Base-by-base conservation (phyloP, 2,113 vertebrate species). In the Lepisosteus oculatus region DNA sequence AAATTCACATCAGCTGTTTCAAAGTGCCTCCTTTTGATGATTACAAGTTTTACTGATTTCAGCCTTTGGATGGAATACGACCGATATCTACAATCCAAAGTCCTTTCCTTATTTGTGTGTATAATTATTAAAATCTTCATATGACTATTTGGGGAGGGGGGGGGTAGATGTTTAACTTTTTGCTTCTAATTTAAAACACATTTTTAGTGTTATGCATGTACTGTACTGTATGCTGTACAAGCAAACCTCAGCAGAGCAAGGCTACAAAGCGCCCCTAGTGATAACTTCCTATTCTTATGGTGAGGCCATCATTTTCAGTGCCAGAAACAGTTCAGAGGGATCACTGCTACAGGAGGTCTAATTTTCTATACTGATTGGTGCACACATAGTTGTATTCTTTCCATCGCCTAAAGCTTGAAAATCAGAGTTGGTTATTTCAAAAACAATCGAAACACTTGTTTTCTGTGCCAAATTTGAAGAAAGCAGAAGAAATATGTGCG, bases 51-150 rank as follows among this genome's bases (percentile, higher is more conserved):
- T 7, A 15, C 57, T 59, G 57, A 59, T 59, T 59, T 59, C 57
- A 59, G 57, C 14, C n/a, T 59, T 59, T 72, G 65, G 44, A 59
- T 73, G 72, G 73, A 29, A 73, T 72, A 42, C 64, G 83, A 71
- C 86, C 87, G 83, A 78, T 83, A 81, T 66, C 83, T 87, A 80
- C 82, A 85, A 80, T 85, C 87, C 88, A 86, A 86, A 89, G 87
- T 87, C 85, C 86, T 80, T 54, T 78, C 85, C 87, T 86, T 86
- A 90, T 85, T 89, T 85, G 82, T 75, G 76, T 79, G 82, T 85
- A 85, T 86, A 88, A 87, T 83, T 88, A 83, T 88, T 89, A 88
- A 85, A 85, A 83, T 85, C 85, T 89, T 87, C 87, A 86, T 84
- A 51, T 51, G 5, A 51, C 47, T 51, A 6, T 51, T 51, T 51